Conservation (phyloP, 2,888 invertebrate species). For the Drosophila vallismaia region DNA sequence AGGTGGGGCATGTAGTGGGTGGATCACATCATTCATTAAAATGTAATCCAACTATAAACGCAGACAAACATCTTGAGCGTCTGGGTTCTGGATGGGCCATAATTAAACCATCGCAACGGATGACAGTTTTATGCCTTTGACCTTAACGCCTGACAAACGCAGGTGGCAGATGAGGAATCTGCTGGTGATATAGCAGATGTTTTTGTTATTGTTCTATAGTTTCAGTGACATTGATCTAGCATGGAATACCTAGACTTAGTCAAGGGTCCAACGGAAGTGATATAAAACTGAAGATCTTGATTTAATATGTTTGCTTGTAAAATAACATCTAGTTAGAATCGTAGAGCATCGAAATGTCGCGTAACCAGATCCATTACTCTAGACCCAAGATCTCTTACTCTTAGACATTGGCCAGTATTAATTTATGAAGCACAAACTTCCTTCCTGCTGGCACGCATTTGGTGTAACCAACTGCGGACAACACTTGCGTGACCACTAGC, state of each 20-base stretch:
- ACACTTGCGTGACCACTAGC: conserved; percentile 73
- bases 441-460: conserved; percentile 67
- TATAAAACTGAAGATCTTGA: too few relatives aligned
- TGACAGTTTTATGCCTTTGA: conserved; percentile 72
- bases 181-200: background rate
- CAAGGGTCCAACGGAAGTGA: conserved; percentile 2
- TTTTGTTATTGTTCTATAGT: conserved; percentile 30
- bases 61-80: conserved; percentile 25
- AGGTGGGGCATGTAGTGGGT: background rate
- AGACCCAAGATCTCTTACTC: conserved; percentile 31
- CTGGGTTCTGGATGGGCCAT: conserved; percentile 32
- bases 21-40: conserved; percentile 61
- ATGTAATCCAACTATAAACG: conserved; percentile 44
- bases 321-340: too few relatives aligned
- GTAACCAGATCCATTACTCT: conserved; percentile 15
- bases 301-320: too few relatives aligned
- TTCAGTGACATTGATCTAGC: conserved; percentile 6
- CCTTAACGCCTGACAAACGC: conserved; percentile 68
- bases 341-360: conserved; percentile 7
- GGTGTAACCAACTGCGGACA: conserved; percentile 48
- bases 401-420: conserved; percentile 71
- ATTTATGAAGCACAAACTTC: conserved; percentile 78
- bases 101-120: conserved; percentile 48
- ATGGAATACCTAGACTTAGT: background rate
- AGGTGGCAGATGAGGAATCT: conserved; percentile 19